Evolutionary conservation across 2,888 invertebrate species (phyloP), one percentile per base, ranked within the genome.

Genomic region (Octodonta nipae): DNA sequence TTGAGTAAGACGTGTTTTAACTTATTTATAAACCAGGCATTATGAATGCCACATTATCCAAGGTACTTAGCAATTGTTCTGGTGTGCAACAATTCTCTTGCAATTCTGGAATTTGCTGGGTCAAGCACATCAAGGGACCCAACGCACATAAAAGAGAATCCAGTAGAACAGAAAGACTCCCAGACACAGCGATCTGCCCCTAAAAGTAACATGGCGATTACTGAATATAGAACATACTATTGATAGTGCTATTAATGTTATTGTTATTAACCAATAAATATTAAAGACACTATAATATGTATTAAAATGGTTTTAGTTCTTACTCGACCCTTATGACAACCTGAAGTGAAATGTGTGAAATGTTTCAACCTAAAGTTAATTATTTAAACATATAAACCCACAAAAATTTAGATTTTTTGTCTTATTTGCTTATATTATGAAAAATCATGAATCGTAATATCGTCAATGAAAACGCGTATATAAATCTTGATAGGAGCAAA

Each of bases 161-260:
- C 41, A 95, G 64, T 8, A 95, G 67, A 8, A 93, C 89, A 0
- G 92, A 92, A 35, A 93, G 70, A 37, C 89, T 91, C 0, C 92
- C 93, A 0, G 91, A 92, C 10, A 93, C 91, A 0, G 92, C 89
- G 40, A 92, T 89, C 61, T 91, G 87, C 7, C 92, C 92, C 76
- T 83, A 64, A 37, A 63, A 63, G 36, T 26, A 5, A 28, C 11
- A 26, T n/a, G n/a, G n/a, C n/a, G n/a, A 24, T 11, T 13, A 24
- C 10, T 30, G 4, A 13, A 32, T 25, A 27, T n/a, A 28, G 8
- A 7, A 30, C 4, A 14, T 12, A 11, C 4, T 22, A 6, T 20
- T 20, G 20, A 7, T 20, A 20, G 6, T 20, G n/a, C 20, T 12
- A 20, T 32, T 32, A 14, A 33, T 13, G 10, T 33, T 32, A 17